Evolutionary conservation across 2,888 invertebrate genomes (phyloP), one percentile per base, ranked within the genome.

Genomic region (Drosophila tripunctata): DNA sequence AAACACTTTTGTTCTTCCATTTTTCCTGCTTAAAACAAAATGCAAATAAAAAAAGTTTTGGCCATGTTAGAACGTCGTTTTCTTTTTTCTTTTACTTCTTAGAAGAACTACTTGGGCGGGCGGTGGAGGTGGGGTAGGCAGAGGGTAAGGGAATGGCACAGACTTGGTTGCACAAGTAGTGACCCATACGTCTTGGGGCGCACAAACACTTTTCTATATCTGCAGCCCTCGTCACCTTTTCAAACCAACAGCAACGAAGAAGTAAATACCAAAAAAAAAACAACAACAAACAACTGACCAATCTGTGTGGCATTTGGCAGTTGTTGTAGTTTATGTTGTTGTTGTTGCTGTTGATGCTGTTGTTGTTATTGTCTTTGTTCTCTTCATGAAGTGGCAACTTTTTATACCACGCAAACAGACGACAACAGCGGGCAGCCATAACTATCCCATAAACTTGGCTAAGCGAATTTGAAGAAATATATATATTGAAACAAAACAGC

Each of bases 1-100:
- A 8, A 3, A 10, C 10, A 8, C 30, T 22, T 33, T 27, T 36
- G 35, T 15, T 64, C 55, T 50, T 45, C 51, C n/a, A n/a, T n/a
- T n/a, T n/a, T 35, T 45, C 51, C 52, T 71, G 67, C 73, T 80
- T 72, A 77, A 87, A 87, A 83, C 74, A 87, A 83, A 81, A 81
- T 84, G 87, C 81, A 84, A 81, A 87, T 81, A 87, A 81, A 81
- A 85, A 81, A 87, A 51, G 84, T 87, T 79, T 68, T 58, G 36
- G 56, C 61, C 48, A 44, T 54, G 82, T 54, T 56, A 57, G 50
- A 52, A 63, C 61, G 63, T 54, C 24, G 31, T 45, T 10, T 27
- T 27, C 22, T 22, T 22, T 4, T 27, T 27, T 62, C 51, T 65
- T 54, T 43, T 31, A 27, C 43, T 55, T 54, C 24, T 40, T 41